Percentiles rank a stretch among this genome's conserved stretches.
These are phyloP conservation scores for Tigriopus californicus DNA, from an alignment of 2,888 invertebrate species.

Conservation along the genomic window DNA sequence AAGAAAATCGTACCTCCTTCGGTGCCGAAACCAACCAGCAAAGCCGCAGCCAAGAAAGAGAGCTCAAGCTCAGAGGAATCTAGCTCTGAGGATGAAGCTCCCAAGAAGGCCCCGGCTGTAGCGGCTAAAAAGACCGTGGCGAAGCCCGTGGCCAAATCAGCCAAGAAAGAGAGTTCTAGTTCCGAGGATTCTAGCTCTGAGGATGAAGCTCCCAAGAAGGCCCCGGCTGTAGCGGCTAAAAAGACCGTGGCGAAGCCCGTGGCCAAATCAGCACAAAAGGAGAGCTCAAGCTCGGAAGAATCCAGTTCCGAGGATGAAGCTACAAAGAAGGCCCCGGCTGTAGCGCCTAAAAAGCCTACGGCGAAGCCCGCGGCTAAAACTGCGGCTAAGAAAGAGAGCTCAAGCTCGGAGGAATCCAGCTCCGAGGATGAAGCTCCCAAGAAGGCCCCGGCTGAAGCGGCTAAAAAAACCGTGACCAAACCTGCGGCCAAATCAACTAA, in stretches of 20 bases:
- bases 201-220: too few species aligned
- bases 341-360: not conserved
- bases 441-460: not conserved
- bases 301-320: not conserved
- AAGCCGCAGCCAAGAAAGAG: not conserved
- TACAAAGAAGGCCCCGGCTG: not conserved
- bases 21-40: not conserved
- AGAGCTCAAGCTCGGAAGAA: not conserved
- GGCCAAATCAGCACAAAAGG: not conserved
- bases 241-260: not conserved
- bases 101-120: not conserved
- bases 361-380: not conserved
- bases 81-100: not conserved
- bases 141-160: not conserved
- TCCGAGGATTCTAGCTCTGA: not conserved
- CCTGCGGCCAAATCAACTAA: not conserved
- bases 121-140: not conserved
- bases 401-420: not conserved
- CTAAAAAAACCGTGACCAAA: not conserved
- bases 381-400: not conserved
- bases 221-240: too few species aligned
- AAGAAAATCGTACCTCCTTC: not conserved
- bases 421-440: conserved; percentile 1
- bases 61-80: not conserved
- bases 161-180: not conserved